phyloP scores from a whole-genome alignment of 1,140 invertebrate genomes.

The Scaptomyza hsui region DNA sequence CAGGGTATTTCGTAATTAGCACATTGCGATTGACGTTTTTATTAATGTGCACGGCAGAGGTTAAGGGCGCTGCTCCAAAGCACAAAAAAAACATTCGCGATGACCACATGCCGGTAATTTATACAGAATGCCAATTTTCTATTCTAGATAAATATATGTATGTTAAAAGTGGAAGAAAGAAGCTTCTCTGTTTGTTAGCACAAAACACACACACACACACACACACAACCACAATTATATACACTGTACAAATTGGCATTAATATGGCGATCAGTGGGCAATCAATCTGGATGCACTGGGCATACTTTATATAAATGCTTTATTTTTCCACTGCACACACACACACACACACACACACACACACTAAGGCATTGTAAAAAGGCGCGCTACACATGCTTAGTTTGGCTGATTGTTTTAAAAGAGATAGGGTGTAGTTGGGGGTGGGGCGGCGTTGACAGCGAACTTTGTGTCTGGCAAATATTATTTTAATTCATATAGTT shows the following conservation, averaged over 20 bases:
- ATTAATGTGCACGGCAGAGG: background rate
- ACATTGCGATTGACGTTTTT: conserved; percentile 18
- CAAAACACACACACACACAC: conserved; percentile 12
- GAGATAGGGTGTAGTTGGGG: conserved; percentile 1
- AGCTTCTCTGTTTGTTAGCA: conserved; percentile 12
- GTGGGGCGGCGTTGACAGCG: conserved; percentile 23
- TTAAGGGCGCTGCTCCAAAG: conserved; percentile 27
- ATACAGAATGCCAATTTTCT: conserved; percentile 47
- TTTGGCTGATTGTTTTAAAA: conserved; percentile 40
- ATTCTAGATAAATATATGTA: background rate
- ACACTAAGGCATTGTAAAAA: background rate
- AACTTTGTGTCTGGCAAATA: conserved; percentile 18
- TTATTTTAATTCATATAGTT: conserved; percentile 35
- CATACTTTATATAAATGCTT: background rate
- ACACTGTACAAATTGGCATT: background rate
- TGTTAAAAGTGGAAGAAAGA: background rate
- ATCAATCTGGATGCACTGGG: conserved; percentile 15
- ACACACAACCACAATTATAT: background rate
- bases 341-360: conserved; percentile 1
- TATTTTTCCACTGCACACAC: conserved; percentile 14
- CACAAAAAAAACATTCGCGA: conserved; percentile 20
- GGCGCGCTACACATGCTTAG: conserved; percentile 32
- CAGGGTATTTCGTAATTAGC: conserved; percentile 9
- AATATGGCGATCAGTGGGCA: conserved; percentile 13
- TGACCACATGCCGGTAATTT: conserved; percentile 69